phyloP scores from a whole-genome alignment of 2,888 invertebrate species.

The Pseudolycoriella hygida region DNA sequence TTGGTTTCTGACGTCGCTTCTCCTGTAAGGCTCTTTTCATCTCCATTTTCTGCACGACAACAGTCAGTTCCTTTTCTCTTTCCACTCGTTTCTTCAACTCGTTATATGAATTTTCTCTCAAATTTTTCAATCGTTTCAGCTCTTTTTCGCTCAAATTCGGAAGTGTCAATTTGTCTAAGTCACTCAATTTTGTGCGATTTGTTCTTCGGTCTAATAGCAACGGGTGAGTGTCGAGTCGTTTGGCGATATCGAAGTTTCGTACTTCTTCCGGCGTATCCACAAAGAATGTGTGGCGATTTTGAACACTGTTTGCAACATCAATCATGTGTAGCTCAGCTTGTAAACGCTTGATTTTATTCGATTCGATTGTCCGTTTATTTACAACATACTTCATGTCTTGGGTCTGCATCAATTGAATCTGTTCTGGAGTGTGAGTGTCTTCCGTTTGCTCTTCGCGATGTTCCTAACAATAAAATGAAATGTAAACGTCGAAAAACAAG shows the following conservation, averaged over 20 bases:
- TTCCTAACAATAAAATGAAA: constrained; percentile 22
- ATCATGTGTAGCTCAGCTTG: constrained; percentile 69
- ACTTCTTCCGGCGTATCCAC: constrained; percentile 44
- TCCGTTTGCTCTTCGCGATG: constrained; percentile 51
- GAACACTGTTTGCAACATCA: constrained; percentile 45
- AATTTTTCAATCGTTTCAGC: constrained; percentile 29
- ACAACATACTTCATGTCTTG: constrained; percentile 83
- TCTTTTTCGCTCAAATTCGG: constrained; percentile 25
- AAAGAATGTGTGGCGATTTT: constrained; percentile 68
- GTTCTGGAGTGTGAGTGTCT: constrained; percentile 63
- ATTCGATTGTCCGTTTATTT: constrained; percentile 70
- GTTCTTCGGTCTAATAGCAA: constrained; percentile 45
- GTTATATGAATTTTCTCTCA: constrained; percentile 46
- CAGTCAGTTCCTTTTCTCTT: constrained; percentile 53
- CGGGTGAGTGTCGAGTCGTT: constrained; percentile 58
- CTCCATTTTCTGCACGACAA: constrained; percentile 66
- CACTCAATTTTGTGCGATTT: constrained; percentile 46
- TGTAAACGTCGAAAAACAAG: background rate
- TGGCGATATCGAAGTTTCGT: constrained; percentile 46
- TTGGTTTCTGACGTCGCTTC: constrained; percentile 45
- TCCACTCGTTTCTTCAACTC: constrained; percentile 60
- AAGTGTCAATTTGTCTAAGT: constrained; percentile 35
- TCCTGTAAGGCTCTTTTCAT: constrained; percentile 48
- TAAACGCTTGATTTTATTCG: constrained; percentile 45
- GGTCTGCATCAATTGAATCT: constrained; percentile 73